Evolutionary conservation across 64 coral and sea anemone species (phyloP).

Genomic region (Montipora sp.): DNA sequence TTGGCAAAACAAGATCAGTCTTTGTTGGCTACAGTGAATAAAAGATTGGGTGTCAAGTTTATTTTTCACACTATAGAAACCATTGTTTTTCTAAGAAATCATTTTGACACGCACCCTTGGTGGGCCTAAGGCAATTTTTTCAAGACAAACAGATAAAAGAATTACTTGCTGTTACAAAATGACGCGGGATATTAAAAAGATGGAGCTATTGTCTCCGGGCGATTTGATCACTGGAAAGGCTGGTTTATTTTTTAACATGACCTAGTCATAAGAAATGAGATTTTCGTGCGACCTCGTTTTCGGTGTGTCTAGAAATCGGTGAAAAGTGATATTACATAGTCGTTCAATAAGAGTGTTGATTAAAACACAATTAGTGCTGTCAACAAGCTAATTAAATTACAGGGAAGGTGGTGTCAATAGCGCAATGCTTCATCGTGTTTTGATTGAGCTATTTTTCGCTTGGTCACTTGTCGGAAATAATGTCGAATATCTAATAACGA

Average conservation of each 20-base stretch:
- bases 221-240: not conserved
- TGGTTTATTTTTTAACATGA: not conserved
- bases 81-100: not conserved
- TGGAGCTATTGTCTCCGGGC: not conserved
- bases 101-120: not conserved
- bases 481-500: not conserved
- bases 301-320: not conserved
- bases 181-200: slow-evolving; percentile 19
- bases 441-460: not conserved
- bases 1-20: not conserved
- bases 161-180: not conserved
- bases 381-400: slow-evolving; percentile 21
- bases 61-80: not conserved
- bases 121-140: not conserved
- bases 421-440: not conserved
- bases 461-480: slow-evolving; percentile 8
- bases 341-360: slow-evolving; percentile 6
- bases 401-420: not conserved
- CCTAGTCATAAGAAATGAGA: too few relatives aligned
- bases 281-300: not conserved
- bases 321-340: slow-evolving; percentile 17
- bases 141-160: slow-evolving; percentile 8
- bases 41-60: not conserved
- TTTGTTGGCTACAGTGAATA: not conserved
- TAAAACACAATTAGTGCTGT: slow-evolving; percentile 27